A percentile compares a stretch with the other conserved stretches of the same genome.
These are phyloP conservation scores for Apodemia duryi DNA, from an alignment of 2,888 invertebrate genomes.

Conservation along the genomic window DNA sequence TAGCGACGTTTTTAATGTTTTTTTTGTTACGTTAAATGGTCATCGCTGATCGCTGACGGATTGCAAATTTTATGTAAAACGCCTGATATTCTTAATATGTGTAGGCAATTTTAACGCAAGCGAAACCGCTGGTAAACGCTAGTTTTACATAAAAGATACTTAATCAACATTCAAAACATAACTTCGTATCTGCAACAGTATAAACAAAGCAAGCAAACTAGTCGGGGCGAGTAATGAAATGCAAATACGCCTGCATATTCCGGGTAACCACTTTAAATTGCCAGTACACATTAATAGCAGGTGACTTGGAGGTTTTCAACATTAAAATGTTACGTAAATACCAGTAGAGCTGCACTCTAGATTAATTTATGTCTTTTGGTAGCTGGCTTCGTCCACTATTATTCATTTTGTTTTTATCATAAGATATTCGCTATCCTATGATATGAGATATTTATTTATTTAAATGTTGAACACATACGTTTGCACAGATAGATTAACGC, in stretches of 20 bases:
- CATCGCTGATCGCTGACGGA: too few species aligned
- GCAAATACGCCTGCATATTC: slow-evolving; percentile 13
- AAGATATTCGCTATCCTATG: too few species aligned
- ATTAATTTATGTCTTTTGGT: slow-evolving; percentile 12
- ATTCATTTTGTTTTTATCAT: too few species aligned
- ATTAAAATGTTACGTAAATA: slow-evolving; percentile 14
- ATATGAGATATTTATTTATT: too few species aligned
- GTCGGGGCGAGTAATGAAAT: slow-evolving; percentile 12
- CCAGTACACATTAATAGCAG: slow-evolving; percentile 12
- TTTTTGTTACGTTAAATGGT: too few species aligned
- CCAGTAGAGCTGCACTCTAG: slow-evolving; percentile 5
- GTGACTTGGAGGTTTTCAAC: slow-evolving; percentile 13
- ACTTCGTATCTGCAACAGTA: slow-evolving; percentile 26
- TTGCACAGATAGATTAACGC: too few species aligned
- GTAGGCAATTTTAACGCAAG: too few species aligned
- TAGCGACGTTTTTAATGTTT: too few species aligned
- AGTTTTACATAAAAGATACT: slow-evolving; percentile 9
- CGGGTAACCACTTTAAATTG: slow-evolving; percentile 15
- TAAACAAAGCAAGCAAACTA: slow-evolving; percentile 10
- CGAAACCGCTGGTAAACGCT: too few species aligned
- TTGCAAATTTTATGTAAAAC: too few species aligned
- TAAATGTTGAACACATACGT: too few species aligned
- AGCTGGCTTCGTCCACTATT: not conserved
- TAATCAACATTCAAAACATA: slow-evolving; percentile 28
- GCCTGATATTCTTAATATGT: too few species aligned